These are phyloP conservation scores for Melanogrammus aeglefinus DNA, from an alignment of 2,797 vertebrate genomes.

Conservation along the genomic window DNA sequence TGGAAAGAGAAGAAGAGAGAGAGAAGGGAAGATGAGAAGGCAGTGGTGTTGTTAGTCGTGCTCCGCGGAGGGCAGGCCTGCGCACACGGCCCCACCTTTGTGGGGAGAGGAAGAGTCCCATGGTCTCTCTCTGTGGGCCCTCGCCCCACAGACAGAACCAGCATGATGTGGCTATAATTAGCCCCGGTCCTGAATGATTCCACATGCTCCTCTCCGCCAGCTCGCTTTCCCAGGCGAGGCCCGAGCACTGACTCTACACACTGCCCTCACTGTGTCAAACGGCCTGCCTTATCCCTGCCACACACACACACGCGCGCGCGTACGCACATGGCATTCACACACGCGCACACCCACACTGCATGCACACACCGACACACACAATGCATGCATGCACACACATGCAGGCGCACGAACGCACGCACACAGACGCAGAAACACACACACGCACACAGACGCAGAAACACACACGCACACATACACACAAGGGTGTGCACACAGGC, in stretches of 20 bases:
- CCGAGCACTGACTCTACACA: constrained; percentile 36
- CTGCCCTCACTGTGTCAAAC: constrained; percentile 36
- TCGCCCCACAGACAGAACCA: constrained; percentile 28
- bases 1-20: neutral
- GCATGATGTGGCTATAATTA: constrained; percentile 42
- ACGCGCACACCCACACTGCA: too few species aligned
- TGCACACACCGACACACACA: too few species aligned
- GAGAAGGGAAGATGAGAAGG: neutral
- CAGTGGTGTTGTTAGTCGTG: constrained; percentile 45
- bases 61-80: constrained; percentile 16
- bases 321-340: too few species aligned
- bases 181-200: constrained; percentile 49
- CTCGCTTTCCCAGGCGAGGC: constrained; percentile 31
- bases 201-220: constrained; percentile 44
- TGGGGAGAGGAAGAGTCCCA: constrained; percentile 22
- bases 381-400: neutral
- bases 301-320: neutral
- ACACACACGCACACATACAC: too few species aligned
- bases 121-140: constrained; percentile 4
- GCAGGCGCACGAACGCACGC: neutral
- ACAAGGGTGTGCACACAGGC: too few species aligned
- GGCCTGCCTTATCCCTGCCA: constrained; percentile 19
- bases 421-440: neutral
- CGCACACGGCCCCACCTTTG: constrained; percentile 14
- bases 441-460: neutral